phyloP scores from a whole-genome alignment of 2,113 vertebrate genomes.

The Lagopus muta region DNA sequence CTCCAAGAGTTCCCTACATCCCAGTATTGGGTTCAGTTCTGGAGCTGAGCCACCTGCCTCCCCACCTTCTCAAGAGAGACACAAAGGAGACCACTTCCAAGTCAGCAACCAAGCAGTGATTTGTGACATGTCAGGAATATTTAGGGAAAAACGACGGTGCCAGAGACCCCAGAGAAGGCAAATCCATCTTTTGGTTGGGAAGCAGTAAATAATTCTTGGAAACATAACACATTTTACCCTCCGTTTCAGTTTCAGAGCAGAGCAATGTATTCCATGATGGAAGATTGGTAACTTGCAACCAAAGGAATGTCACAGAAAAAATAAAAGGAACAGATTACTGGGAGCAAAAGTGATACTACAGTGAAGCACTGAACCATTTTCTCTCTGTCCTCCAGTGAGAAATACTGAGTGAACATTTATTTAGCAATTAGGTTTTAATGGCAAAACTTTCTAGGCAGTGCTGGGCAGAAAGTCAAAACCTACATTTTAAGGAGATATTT shows the following conservation, averaged over 20 bases:
- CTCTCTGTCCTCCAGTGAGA: slow-evolving; percentile 47
- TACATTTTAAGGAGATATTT: slow-evolving; percentile 73
- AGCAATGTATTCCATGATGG: not conserved
- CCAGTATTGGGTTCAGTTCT: slow-evolving; percentile 9
- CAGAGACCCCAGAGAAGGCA: slow-evolving; percentile 14
- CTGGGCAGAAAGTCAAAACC: slow-evolving; percentile 80
- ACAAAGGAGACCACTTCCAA: slow-evolving; percentile 13
- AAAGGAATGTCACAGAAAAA: not conserved
- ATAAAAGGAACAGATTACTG: not conserved
- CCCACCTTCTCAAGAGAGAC: not conserved
- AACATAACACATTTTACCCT: not conserved
- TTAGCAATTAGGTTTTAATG: slow-evolving; percentile 70
- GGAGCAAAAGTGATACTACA: slow-evolving; percentile 20
- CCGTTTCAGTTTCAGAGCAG: not conserved
- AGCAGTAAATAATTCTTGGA: slow-evolving; percentile 1
- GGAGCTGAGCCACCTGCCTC: slow-evolving; percentile 22
- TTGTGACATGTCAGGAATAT: slow-evolving; percentile 47
- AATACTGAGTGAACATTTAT: slow-evolving; percentile 61
- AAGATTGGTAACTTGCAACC: not conserved
- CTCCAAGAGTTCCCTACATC: not conserved
- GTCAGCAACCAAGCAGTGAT: slow-evolving; percentile 22
- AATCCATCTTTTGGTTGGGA: slow-evolving; percentile 54
- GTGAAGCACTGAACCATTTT: not conserved
- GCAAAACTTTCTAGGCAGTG: slow-evolving; percentile 60
- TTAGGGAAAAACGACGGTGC: slow-evolving; percentile 32